These are phyloP conservation scores for Protula sp. DNA, from an alignment of 2,888 invertebrate species.

Conservation along the genomic window DNA sequence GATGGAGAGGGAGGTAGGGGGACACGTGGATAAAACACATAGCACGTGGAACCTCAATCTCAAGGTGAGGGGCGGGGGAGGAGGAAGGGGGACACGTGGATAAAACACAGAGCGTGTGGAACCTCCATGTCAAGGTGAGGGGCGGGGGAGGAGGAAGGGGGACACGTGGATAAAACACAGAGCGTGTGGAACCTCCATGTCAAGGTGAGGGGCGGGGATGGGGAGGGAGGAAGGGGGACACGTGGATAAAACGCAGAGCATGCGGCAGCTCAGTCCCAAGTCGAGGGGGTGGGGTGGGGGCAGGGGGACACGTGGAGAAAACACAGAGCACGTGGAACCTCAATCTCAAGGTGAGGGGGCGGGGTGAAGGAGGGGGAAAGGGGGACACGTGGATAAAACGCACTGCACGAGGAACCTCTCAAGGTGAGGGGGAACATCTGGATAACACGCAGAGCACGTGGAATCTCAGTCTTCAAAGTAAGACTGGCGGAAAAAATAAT, in stretches of 20 bases:
- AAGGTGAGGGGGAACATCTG: constrained; percentile 29
- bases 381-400: no score
- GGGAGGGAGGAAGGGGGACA: no score
- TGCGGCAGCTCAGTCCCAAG: constrained; percentile 50
- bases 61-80: no score
- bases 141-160: no score
- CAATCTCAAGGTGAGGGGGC: constrained; percentile 42
- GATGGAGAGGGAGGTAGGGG: no score
- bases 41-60: constrained; percentile 50
- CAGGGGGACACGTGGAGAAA: constrained; percentile 42
- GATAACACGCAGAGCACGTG: constrained; percentile 50
- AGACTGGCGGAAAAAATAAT: no score
- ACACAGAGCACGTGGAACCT: constrained; percentile 51
- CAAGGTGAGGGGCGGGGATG: no score
- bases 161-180: constrained; percentile 43
- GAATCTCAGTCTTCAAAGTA: constrained; percentile 37
- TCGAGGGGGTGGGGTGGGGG: no score
- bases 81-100: constrained; percentile 42
- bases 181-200: constrained; percentile 50
- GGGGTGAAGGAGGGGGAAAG: no score
- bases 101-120: constrained; percentile 50
- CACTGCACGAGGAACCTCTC: no score
- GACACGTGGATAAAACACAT: constrained; percentile 43
- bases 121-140: constrained; percentile 46
- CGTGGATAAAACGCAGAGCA: constrained; percentile 45